phyloP scores from a whole-genome alignment of 2,888 invertebrate genomes.

The Atrina japonica region DNA sequence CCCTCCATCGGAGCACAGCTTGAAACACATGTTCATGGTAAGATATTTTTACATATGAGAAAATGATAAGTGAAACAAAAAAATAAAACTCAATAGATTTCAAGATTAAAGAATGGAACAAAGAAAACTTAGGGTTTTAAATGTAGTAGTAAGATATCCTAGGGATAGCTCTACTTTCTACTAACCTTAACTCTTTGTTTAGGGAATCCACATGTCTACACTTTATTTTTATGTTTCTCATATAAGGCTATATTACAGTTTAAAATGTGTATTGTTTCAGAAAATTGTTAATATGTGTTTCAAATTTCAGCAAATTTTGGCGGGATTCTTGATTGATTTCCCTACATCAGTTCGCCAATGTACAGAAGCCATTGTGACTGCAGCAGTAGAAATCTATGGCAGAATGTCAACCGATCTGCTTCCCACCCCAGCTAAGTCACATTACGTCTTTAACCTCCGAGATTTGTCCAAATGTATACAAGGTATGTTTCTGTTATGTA shows the following conservation, averaged over 20 bases:
- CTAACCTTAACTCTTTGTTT: no score
- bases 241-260: no score
- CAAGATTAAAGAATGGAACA: no score
- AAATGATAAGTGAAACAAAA: no score
- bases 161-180: no score
- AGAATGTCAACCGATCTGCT: constrained; percentile 80
- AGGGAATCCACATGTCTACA: no score
- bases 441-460: constrained; percentile 81
- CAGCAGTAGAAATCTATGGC: constrained; percentile 80
- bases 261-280: no score
- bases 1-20: constrained; percentile 80
- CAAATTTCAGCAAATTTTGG: constrained; percentile 83
- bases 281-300: no score
- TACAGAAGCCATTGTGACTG: constrained; percentile 77
- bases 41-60: constrained; percentile 42
- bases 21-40: constrained; percentile 81
- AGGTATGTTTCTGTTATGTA: constrained; percentile 82
- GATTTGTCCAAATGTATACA: constrained; percentile 95
- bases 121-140: no score
- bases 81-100: no score
- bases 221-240: no score
- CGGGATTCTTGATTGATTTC: constrained; percentile 90
- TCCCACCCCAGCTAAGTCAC: constrained; percentile 81
- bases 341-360: constrained; percentile 82
- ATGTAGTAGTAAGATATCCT: no score